These are phyloP conservation scores for Drosophila aff. DNA, from an alignment of 1,140 invertebrate genomes.

Conservation along the genomic window DNA sequence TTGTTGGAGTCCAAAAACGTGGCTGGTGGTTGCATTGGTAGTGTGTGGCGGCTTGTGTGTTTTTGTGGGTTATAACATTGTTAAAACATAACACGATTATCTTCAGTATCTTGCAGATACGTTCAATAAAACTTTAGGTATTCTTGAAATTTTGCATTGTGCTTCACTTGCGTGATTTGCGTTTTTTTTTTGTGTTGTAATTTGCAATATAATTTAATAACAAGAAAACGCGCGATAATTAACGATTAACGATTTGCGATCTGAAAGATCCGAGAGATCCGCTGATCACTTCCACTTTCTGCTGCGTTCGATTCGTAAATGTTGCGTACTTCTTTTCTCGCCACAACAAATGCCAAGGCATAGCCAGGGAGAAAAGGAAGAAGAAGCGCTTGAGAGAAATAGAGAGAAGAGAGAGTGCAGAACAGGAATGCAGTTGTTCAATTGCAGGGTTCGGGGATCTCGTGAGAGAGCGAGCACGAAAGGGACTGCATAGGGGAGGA, in stretches of 20 bases:
- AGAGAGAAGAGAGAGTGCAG: slow-evolving; percentile 39
- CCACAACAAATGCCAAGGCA: slow-evolving; percentile 41
- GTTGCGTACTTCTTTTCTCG: slow-evolving; percentile 70
- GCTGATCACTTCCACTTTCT: slow-evolving; percentile 78
- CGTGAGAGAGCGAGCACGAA: slow-evolving; percentile 15
- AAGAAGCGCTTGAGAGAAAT: slow-evolving; percentile 34
- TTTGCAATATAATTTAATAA: slow-evolving; percentile 51
- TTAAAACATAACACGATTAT: slow-evolving; percentile 37
- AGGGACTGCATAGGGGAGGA: slow-evolving; percentile 47
- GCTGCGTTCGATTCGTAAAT: slow-evolving; percentile 80
- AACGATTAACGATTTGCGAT: slow-evolving; percentile 28
- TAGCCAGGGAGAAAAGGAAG: slow-evolving; percentile 39
- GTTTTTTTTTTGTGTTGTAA: not conserved
- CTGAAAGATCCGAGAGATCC: slow-evolving; percentile 47
- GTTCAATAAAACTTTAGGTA: slow-evolving; percentile 34
- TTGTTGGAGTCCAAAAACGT: slow-evolving; percentile 22
- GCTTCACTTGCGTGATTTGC: slow-evolving; percentile 20
- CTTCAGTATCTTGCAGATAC: slow-evolving; percentile 47
- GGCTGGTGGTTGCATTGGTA: slow-evolving; percentile 41
- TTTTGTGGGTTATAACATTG: slow-evolving; percentile 32
- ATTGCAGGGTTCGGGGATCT: slow-evolving; percentile 55
- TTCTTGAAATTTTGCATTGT: slow-evolving; percentile 19
- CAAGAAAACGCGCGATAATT: slow-evolving; percentile 31
- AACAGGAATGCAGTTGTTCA: slow-evolving; percentile 80
- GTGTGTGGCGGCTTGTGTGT: slow-evolving; percentile 13